A percentile compares a stretch with the other conserved stretches of the same genome.
phyloP scores from a whole-genome alignment of 64 coral and sea anemone species.

The Porites australiensis region DNA sequence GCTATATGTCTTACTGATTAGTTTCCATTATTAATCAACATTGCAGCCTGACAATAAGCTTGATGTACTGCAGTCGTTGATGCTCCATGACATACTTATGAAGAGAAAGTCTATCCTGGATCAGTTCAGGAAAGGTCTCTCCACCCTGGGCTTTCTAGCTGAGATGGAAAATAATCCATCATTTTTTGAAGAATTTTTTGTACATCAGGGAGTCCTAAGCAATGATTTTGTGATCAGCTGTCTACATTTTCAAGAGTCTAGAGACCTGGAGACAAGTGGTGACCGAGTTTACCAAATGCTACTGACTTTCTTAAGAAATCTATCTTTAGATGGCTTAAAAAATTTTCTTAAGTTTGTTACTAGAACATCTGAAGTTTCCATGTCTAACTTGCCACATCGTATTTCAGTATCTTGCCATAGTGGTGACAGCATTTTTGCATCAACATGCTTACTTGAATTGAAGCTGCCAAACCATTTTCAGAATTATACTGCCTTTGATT shows the following conservation, averaged over 20 bases:
- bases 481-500: constrained; percentile 50
- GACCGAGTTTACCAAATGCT: constrained; percentile 60
- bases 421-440: constrained; percentile 50
- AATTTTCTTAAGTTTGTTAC: constrained; percentile 57
- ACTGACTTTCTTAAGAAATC: constrained; percentile 37
- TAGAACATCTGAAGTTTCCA: neutral
- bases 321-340: constrained; percentile 7
- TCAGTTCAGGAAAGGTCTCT: constrained; percentile 65
- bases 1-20: too few relatives aligned
- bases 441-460: constrained; percentile 60
- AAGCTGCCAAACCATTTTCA: constrained; percentile 59
- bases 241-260: neutral
- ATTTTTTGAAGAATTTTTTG: constrained; percentile 37
- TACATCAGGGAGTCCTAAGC: constrained; percentile 2
- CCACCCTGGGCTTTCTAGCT: constrained; percentile 52
- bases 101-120: constrained; percentile 67
- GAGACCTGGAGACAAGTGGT: neutral
- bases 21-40: neutral
- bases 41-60: constrained; percentile 60
- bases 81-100: constrained; percentile 33
- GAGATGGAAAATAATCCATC: neutral
- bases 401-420: constrained; percentile 45
- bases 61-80: constrained; percentile 58
- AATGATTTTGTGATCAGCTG: constrained; percentile 19
- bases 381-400: neutral